Conservation (phyloP, 2,113 vertebrate species). For the Esox niger region DNA sequence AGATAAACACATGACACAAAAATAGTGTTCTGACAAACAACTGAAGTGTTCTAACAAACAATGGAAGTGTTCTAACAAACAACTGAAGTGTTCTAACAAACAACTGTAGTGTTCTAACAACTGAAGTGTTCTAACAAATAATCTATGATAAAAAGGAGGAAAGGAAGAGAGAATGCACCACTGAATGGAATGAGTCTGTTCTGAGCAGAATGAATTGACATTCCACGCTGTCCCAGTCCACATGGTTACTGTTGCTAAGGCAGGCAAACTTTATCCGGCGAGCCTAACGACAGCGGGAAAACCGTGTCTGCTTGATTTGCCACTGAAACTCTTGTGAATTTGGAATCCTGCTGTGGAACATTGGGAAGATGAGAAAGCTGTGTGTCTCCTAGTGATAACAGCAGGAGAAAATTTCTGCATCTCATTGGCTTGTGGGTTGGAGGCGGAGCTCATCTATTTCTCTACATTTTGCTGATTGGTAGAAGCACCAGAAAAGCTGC, state of each 20-base stretch:
- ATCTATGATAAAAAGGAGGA: not conserved
- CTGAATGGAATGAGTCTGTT: slow-evolving; percentile 1
- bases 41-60: no score
- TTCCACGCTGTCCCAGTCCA: slow-evolving; percentile 26
- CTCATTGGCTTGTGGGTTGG: not conserved
- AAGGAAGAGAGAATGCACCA: not conserved
- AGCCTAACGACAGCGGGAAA: slow-evolving; percentile 10
- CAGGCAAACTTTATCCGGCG: slow-evolving; percentile 42
- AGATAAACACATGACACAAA: no score
- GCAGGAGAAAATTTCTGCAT: not conserved
- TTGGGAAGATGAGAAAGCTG: slow-evolving; percentile 3
- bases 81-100: no score
- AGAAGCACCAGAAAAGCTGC: not conserved
- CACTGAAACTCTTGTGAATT: slow-evolving; percentile 9
- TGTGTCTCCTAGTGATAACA: not conserved
- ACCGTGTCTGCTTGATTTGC: slow-evolving; percentile 4
- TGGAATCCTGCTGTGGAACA: slow-evolving; percentile 1
- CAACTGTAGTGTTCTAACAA: no score
- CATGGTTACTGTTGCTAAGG: slow-evolving; percentile 56
- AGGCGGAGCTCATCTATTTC: not conserved
- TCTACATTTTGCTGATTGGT: not conserved
- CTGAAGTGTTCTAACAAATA: no score
- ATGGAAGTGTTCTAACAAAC: no score
- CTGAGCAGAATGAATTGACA: slow-evolving; percentile 15
- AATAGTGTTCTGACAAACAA: no score